phyloP scores from a whole-genome alignment of 2,888 invertebrate species.

The Thecocarcelia acutangulata region DNA sequence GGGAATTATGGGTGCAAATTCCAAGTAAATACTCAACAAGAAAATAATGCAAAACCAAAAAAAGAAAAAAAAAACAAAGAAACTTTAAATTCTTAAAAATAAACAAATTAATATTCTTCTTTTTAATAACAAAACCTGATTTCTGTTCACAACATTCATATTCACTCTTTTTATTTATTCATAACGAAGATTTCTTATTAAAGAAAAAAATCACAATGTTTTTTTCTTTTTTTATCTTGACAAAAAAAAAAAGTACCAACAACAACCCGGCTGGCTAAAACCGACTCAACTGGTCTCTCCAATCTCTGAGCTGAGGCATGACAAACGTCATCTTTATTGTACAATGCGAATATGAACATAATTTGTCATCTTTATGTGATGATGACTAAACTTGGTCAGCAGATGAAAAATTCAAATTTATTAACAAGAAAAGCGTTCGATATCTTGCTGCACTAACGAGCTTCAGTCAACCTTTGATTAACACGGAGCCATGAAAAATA shows the following conservation, averaged over 20 bases:
- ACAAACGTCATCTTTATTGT: constrained; percentile 6
- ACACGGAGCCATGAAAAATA: background rate
- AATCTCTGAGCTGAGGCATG: background rate
- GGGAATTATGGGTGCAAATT: constrained; percentile 62
- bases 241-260: background rate
- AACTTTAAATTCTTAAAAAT: constrained; percentile 16
- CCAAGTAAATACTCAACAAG: constrained; percentile 52
- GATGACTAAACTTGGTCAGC: constrained; percentile 53
- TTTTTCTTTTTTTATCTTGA: constrained; percentile 5
- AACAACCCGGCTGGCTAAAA: background rate
- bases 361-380: constrained; percentile 49
- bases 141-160: constrained; percentile 36
- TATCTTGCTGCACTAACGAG: background rate
- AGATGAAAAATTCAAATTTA: constrained; percentile 39
- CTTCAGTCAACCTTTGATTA: background rate
- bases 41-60: constrained; percentile 25
- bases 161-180: constrained; percentile 31
- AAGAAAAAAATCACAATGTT: constrained; percentile 1
- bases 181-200: constrained; percentile 18
- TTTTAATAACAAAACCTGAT: constrained; percentile 46
- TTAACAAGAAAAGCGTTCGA: constrained; percentile 14
- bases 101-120: constrained; percentile 16
- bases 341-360: constrained; percentile 14
- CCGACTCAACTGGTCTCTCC: constrained; percentile 1
- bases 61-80: background rate